Evolutionary conservation across 2,888 invertebrate genomes (phyloP).

Genomic region (Nomada flava): DNA sequence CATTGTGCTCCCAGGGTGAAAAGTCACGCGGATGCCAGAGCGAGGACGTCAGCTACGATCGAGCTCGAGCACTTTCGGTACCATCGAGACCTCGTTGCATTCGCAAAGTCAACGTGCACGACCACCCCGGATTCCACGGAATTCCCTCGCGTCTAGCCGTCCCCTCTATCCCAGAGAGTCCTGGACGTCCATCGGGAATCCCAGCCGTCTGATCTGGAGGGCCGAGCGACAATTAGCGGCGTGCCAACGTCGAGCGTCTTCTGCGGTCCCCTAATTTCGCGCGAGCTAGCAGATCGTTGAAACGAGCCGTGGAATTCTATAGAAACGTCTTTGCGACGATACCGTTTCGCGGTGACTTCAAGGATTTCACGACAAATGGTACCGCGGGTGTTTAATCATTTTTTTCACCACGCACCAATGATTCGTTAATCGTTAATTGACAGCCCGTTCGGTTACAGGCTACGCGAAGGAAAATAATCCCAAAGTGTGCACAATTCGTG

Average conservation of each 20-base stretch:
- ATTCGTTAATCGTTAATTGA: not conserved
- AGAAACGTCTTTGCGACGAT: not conserved
- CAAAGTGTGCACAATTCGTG: too few relatives aligned
- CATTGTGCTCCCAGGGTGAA: conserved; percentile 38
- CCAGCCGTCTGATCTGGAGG: conserved; percentile 40
- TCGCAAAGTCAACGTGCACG: conserved; percentile 55
- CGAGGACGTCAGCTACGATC: conserved; percentile 51
- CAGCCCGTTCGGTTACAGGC: too few relatives aligned
- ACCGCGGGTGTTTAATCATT: too few relatives aligned
- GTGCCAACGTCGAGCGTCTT: conserved; percentile 21
- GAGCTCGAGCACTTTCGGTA: conserved; percentile 57
- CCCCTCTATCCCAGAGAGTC: not conserved
- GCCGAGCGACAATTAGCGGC: conserved; percentile 41
- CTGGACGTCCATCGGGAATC: conserved; percentile 32
- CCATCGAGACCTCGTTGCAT: conserved; percentile 54
- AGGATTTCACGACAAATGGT: too few relatives aligned
- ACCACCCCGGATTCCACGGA: conserved; percentile 8
- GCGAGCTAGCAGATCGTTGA: not conserved
- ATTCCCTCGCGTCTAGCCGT: conserved; percentile 3
- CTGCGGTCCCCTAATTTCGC: conserved; percentile 50
- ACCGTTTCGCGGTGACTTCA: not conserved
- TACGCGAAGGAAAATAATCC: too few relatives aligned
- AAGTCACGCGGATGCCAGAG: conserved; percentile 40
- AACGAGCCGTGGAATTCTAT: conserved; percentile 9
- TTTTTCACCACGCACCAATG: too few relatives aligned